These are phyloP conservation scores for Leptinotarsa texana DNA, from an alignment of 1,140 invertebrate genomes.

Conservation along the genomic window DNA sequence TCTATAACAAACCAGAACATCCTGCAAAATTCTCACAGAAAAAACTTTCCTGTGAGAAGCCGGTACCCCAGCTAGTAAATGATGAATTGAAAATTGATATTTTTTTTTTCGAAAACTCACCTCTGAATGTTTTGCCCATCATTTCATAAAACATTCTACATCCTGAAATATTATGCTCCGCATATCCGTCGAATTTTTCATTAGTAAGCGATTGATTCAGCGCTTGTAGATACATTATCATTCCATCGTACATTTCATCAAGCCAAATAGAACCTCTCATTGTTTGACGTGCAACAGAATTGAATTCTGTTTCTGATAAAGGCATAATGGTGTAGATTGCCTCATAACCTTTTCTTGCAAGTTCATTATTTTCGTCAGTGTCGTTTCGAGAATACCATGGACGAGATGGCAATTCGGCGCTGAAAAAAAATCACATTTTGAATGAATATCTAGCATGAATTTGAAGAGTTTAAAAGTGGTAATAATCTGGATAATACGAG, in stretches of 20 bases:
- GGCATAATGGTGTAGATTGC: slow-evolving; percentile 87
- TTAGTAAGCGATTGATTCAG: slow-evolving; percentile 79
- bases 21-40: too few species aligned
- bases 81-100: too few species aligned
- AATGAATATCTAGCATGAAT: too few species aligned
- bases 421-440: slow-evolving; percentile 28
- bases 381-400: slow-evolving; percentile 82
- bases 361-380: slow-evolving; percentile 77
- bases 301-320: slow-evolving; percentile 56
- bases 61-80: too few species aligned
- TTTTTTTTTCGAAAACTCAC: slow-evolving; percentile 55
- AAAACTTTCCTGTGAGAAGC: too few species aligned
- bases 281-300: slow-evolving; percentile 33
- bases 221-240: slow-evolving; percentile 88
- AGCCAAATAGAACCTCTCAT: slow-evolving; percentile 45
- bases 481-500: too few species aligned
- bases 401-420: slow-evolving; percentile 41
- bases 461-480: too few species aligned
- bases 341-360: slow-evolving; percentile 86
- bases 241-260: slow-evolving; percentile 89
- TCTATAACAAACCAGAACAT: too few species aligned
- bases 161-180: slow-evolving; percentile 63
- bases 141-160: slow-evolving; percentile 77
- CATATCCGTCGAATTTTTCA: slow-evolving; percentile 63
- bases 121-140: slow-evolving; percentile 89